A percentile compares a stretch with the other conserved stretches of the same genome.
phyloP scores from a whole-genome alignment of 92 coral and sea anemone genomes.

The Actinostola sp. region DNA sequence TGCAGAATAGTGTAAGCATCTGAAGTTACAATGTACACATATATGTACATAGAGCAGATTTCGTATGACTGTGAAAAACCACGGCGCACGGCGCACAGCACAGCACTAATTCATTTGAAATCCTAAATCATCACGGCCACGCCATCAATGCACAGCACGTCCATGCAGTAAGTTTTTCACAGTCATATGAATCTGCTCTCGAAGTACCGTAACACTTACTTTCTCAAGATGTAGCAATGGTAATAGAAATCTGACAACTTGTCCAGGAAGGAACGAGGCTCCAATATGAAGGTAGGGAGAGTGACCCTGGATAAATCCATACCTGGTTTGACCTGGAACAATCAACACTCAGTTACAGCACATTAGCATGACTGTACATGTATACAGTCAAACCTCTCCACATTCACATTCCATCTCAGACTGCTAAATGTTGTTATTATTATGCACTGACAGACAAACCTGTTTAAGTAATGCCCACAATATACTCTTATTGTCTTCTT shows the following conservation, averaged over 20 bases:
- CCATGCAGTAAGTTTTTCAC: no score
- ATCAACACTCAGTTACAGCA: not conserved
- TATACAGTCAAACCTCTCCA: not conserved
- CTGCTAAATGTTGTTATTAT: not conserved
- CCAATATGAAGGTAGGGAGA: slow-evolving; percentile 94
- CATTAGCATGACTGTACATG: not conserved
- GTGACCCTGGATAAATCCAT: slow-evolving; percentile 96
- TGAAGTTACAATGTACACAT: no score
- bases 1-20: no score
- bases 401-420: no score
- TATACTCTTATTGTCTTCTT: slow-evolving; percentile 96
- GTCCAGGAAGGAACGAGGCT: slow-evolving; percentile 96
- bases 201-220: slow-evolving; percentile 54
- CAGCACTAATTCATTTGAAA: no score
- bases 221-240: slow-evolving; percentile 88
- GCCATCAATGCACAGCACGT: no score
- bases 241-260: slow-evolving; percentile 95
- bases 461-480: slow-evolving; percentile 96
- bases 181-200: no score
- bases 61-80: no score
- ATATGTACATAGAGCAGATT: no score
- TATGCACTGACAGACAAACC: slow-evolving; percentile 43
- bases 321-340: slow-evolving; percentile 98
- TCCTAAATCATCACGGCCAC: no score
- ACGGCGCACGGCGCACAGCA: no score